Base-by-base conservation (phyloP, 2,888 invertebrate species). In the Stenolophus ochropezus region DNA sequence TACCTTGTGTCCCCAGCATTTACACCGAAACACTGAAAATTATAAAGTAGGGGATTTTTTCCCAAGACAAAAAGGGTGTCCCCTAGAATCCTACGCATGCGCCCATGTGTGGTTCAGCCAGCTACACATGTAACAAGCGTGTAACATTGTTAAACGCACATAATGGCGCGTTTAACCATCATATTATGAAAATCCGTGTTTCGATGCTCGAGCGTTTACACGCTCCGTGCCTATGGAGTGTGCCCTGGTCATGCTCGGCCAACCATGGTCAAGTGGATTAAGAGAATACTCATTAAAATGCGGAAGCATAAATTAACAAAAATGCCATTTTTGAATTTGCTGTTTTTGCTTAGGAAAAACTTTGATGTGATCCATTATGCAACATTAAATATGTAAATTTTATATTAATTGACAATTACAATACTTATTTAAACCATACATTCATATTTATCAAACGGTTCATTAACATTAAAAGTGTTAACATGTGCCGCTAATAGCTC, bases 191-290 rank as follows among this genome's bases (percentile, higher is more conserved):
- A 81, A 81, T 75, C 74, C 58, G 74, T 75, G 51, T 81, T 58
- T 73, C 18, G 80, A 80, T 73, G 83, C 84, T 83, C 82, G 81
- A 82, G 74, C 76, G 82, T 84, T 85, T 85, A 85, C 84, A 84
- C 83, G 84, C 83, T 83, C 53, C 82, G 82, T 82, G 83, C 83
- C 81, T 84, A 83, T 84, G 83, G 49, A 81, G 82, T 84, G 82
- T 82, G 83, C 83, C 83, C 81, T 81, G 83, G 85, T 85, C 85
- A 85, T 84, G 85, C 85, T 85, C 81, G 83, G 83, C 82, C 83
- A 81, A 85, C 85, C 84, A 82, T 82, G 82, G 75, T 56, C 77
- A 83, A 83, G 83, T 81, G 83, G 84, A 81, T 81, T 81, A 75
- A 65, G 65, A 81, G 58, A 56, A 73, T 74, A 74, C 65, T 81